Evolutionary conservation across 2,797 vertebrate species (phyloP), one percentile per base, ranked within the genome.

Genomic region (Coracias cyanogaster): DNA sequence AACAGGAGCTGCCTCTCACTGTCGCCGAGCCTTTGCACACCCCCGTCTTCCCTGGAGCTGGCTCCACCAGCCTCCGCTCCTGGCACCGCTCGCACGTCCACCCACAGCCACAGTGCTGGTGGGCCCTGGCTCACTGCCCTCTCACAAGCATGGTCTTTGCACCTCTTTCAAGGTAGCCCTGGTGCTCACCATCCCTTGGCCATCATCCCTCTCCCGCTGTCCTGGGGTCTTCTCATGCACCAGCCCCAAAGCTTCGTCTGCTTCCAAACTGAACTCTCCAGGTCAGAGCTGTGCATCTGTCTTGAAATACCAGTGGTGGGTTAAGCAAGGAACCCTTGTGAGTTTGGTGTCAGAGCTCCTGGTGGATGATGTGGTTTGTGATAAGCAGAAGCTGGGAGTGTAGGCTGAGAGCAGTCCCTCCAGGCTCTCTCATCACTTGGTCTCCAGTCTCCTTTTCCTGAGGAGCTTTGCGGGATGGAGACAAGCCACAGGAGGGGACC

Each of bases 1-100:
- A 16, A 90, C 85, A 45, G 79, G 87, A 95, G 82, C 93, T 94
- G 91, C 96, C 87, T 97, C 86, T 78, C 83, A 35, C 91, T 93
- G 93, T 90, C 1, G 2, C 91, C 21, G 52, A 91, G 84, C 87
- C 92, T 85, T 85, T 29, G 24, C 77, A 65, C 57, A 6, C 55
- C 74, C 73, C 28, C 64, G 12, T 70, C 39, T 77, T 84, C 45
- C 45, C 83, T 1, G 0, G 65, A 61, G 66, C 6, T 11, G 4
- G 64, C 45, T 73, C 61, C 7, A 0, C 28, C 88, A 76, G 58
- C 90, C 87, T 52, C 89, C 74, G 82, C 73, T 93, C 37, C 90
- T 81, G 87, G 77, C 89, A 25, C 67, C 4, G 3, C 39, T 82
- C 2, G 0, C 37, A 0, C 1, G 12, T 41, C 45, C 2, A 1